Conservation (phyloP, 2,797 vertebrate genomes). For the Alauda arvensis region DNA sequence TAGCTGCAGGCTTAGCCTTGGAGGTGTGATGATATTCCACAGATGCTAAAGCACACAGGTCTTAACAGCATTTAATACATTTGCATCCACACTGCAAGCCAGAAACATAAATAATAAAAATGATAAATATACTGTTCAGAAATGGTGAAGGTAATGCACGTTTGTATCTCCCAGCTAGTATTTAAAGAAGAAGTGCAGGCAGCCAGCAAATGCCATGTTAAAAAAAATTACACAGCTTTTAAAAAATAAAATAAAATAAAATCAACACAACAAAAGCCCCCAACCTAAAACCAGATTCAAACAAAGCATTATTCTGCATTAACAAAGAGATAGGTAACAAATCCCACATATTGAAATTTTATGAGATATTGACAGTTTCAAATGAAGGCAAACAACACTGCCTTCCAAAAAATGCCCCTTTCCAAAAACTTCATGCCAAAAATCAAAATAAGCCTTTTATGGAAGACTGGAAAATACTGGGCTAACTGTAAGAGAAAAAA, state of each 20-base stretch:
- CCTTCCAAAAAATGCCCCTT: neutral
- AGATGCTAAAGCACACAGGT: constrained; percentile 52
- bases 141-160: neutral
- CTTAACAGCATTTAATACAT: constrained; percentile 62
- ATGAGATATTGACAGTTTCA: neutral
- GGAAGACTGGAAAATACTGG: neutral
- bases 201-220: neutral
- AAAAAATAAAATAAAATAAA: neutral
- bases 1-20: constrained; percentile 56
- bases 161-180: neutral
- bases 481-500: neutral
- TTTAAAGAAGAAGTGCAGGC: neutral
- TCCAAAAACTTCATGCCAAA: neutral
- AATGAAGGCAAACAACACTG: neutral
- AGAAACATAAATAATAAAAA: constrained; percentile 62
- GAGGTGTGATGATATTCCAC: constrained; percentile 55
- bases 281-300: neutral
- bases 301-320: neutral
- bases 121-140: constrained; percentile 34
- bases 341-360: neutral
- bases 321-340: neutral
- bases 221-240: neutral
- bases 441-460: neutral
- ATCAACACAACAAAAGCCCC: neutral
- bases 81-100: constrained; percentile 42